A percentile compares a stretch with the other conserved stretches of the same genome.
Evolutionary conservation across 2,797 vertebrate genomes (phyloP).

Genomic region (Morelia viridis): DNA sequence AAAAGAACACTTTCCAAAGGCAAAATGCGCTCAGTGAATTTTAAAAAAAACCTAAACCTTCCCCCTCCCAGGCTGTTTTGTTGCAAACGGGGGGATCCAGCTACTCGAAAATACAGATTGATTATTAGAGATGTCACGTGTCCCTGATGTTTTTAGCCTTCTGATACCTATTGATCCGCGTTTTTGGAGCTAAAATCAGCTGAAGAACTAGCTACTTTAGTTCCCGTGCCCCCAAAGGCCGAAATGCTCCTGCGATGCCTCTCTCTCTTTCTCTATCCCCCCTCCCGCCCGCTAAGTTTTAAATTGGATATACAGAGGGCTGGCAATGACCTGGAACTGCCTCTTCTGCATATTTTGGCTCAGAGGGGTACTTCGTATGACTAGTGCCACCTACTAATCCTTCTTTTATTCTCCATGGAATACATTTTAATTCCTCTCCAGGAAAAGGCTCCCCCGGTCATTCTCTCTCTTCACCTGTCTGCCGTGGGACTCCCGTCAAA

Average conservation of each 20-base stretch:
- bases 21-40: not conserved
- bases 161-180: constrained; percentile 48
- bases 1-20: not conserved
- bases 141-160: constrained; percentile 13
- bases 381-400: not conserved
- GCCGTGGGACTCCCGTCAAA: constrained; percentile 28
- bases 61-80: not conserved
- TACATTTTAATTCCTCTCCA: not conserved
- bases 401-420: not conserved
- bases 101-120: not conserved
- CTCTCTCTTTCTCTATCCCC: not conserved
- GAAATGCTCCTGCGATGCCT: constrained; percentile 18
- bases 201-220: not conserved
- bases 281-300: constrained; percentile 66
- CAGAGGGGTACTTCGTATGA: not conserved
- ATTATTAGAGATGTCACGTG: constrained; percentile 50
- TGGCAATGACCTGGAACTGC: constrained; percentile 62
- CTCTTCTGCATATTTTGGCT: not conserved
- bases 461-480: constrained; percentile 14
- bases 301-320: constrained; percentile 49
- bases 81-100: not conserved
- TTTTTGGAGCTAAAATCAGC: not conserved
- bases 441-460: not conserved
- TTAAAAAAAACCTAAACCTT: not conserved
- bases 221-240: constrained; percentile 41